These are phyloP conservation scores for Bothrops jararaca DNA, from an alignment of 2,113 vertebrate species.

Conservation along the genomic window DNA sequence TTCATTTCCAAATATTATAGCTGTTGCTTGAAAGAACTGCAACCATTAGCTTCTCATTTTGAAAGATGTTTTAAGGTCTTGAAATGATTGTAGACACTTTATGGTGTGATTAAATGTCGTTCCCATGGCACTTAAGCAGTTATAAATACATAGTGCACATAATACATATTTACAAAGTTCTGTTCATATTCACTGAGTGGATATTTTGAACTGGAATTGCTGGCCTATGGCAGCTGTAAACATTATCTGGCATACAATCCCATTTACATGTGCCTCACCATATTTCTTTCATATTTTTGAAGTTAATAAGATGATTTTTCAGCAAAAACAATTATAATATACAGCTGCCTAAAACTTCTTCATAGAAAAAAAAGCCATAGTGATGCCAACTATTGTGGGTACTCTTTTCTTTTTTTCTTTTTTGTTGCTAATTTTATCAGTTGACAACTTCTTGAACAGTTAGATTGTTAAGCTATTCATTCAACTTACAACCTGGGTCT, in stretches of 20 bases:
- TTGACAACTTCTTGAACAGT: not conserved
- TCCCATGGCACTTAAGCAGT: not conserved
- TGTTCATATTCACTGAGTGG: not conserved
- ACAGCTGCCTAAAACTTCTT: not conserved
- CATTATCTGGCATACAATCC: not conserved
- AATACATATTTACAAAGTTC: not conserved
- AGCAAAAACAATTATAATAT: not conserved
- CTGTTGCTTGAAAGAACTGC: not conserved
- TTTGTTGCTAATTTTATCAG: not conserved
- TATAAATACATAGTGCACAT: not conserved
- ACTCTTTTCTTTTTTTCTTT: not conserved
- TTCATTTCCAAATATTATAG: not conserved
- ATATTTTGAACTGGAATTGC: not conserved
- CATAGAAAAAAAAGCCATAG: not conserved
- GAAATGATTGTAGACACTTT: not conserved
- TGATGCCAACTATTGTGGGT: not conserved
- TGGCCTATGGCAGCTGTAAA: not conserved
- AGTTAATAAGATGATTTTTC: not conserved
- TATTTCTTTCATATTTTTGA: not conserved
- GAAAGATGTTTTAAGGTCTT: not conserved
- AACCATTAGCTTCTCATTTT: not conserved
- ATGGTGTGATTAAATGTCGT: not conserved
- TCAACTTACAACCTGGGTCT: not conserved
- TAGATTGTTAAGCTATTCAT: not conserved
- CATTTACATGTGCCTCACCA: not conserved